Percentiles rank a stretch among this genome's conserved stretches.
phyloP scores from a whole-genome alignment of 2,888 invertebrate species.

The Xanthorhoe designata region DNA sequence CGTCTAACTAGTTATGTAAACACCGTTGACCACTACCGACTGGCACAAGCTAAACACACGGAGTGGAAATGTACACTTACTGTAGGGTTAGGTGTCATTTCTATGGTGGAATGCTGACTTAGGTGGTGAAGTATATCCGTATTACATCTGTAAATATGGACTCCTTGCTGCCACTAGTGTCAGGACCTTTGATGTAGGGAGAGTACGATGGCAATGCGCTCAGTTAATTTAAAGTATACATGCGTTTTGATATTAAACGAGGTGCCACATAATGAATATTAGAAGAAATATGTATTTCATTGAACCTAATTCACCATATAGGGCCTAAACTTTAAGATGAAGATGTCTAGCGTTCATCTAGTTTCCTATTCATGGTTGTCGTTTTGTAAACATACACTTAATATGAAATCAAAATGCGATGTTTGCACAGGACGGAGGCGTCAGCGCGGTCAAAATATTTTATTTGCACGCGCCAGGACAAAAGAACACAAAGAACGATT shows the following conservation, averaged over 20 bases:
- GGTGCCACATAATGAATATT: neutral
- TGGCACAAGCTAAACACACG: conserved; percentile 62
- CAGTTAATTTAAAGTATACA: neutral
- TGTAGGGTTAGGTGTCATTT: conserved; percentile 63
- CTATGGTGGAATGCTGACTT: conserved; percentile 47
- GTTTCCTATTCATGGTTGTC: neutral
- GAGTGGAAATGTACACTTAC: conserved; percentile 60
- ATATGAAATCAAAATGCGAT: conserved; percentile 46
- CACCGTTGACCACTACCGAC: conserved; percentile 69
- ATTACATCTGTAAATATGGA: conserved; percentile 30
- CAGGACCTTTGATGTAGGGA: conserved; percentile 14
- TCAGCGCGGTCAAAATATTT: conserved; percentile 66
- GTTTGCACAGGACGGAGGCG: conserved; percentile 57
- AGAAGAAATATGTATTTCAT: neutral
- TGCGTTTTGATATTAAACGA: neutral
- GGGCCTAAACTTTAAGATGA: too few species aligned
- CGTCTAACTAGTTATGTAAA: conserved; percentile 81
- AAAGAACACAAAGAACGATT: conserved; percentile 67
- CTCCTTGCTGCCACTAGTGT: conserved; percentile 32
- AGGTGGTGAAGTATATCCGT: conserved; percentile 23
- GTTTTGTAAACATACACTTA: neutral
- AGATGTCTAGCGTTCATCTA: neutral
- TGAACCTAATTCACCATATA: too few species aligned
- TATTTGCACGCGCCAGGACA: conserved; percentile 67
- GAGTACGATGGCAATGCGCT: neutral